Conservation (phyloP, 2,113 vertebrate species). For the Paracanthobrama guichenoti region DNA sequence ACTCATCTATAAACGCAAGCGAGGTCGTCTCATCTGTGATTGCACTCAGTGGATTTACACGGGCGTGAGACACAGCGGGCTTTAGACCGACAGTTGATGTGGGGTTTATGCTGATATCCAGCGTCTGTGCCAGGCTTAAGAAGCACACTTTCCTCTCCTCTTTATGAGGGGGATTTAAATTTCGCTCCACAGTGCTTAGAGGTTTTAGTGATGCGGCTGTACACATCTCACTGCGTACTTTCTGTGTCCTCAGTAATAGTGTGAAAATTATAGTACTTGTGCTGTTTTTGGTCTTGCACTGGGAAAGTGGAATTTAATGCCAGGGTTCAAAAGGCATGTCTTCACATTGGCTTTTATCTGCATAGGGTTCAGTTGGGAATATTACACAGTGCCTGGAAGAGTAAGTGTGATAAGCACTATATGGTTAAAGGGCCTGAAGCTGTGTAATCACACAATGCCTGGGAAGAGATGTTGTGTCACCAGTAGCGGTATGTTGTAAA, state of each 20-base stretch:
- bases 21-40: conserved; percentile 12
- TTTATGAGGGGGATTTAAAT: conserved; percentile 48
- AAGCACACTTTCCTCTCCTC: conserved; percentile 36
- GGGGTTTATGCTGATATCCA: conserved; percentile 47
- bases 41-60: conserved; percentile 42
- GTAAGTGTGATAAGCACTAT: not conserved
- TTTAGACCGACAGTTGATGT: conserved; percentile 40
- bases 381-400: conserved; percentile 24
- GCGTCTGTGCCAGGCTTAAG: conserved; percentile 33
- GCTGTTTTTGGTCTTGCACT: not conserved
- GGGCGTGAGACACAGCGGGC: not conserved
- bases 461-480: conserved; percentile 11
- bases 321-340: conserved; percentile 13
- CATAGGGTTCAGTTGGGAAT: conserved; percentile 6
- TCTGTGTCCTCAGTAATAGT: conserved; percentile 26
- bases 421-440: not conserved
- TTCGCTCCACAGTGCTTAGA: conserved; percentile 42
- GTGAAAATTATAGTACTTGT: conserved; percentile 32
- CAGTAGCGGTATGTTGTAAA: not conserved
- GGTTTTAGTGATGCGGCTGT: conserved; percentile 42
- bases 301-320: conserved; percentile 28
- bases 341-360: conserved; percentile 28
- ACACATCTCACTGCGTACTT: conserved; percentile 38
- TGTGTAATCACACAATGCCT: conserved; percentile 31
- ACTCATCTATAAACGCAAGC: not conserved